A percentile compares a stretch with the other conserved stretches of the same genome.
Conservation (phyloP, 2,888 invertebrate genomes). For the Drosophila prostipennis region DNA sequence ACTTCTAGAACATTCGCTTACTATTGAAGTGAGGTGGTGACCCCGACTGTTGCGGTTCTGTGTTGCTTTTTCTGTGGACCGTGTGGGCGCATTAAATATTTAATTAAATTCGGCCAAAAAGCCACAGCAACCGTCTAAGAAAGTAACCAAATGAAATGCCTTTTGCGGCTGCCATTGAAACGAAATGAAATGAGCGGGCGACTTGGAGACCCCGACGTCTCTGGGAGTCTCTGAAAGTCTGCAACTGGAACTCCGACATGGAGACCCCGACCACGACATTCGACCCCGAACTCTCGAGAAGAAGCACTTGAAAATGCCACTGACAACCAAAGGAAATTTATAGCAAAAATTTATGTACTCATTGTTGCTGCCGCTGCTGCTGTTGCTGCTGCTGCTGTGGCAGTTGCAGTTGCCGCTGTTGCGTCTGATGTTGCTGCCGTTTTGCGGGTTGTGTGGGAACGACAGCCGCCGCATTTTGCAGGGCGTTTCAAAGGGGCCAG, state of each 20-base stretch:
- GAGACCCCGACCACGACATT: slow-evolving; percentile 30
- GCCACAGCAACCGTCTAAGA: slow-evolving; percentile 63
- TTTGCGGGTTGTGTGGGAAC: slow-evolving; percentile 37
- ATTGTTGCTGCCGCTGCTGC: slow-evolving; percentile 48
- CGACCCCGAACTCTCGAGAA: slow-evolving; percentile 37
- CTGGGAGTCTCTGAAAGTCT: background rate
- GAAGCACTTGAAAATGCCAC: slow-evolving; percentile 76
- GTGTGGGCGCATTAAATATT: slow-evolving; percentile 65
- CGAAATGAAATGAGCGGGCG: slow-evolving; percentile 41
- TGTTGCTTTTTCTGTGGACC: slow-evolving; percentile 3
- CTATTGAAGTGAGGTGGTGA: background rate
- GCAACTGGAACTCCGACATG: background rate
- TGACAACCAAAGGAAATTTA: slow-evolving; percentile 78
- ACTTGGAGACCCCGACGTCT: slow-evolving; percentile 4
- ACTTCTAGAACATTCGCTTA: background rate
- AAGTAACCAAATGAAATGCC: slow-evolving; percentile 72
- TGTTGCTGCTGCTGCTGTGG: slow-evolving; percentile 7
- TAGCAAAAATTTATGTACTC: slow-evolving; percentile 75
- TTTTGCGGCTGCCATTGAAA: slow-evolving; percentile 79
- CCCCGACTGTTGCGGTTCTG: slow-evolving; percentile 8
- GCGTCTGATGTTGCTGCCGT: slow-evolving; percentile 27
- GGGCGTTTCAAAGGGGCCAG: background rate
- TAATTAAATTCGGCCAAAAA: slow-evolving; percentile 71
- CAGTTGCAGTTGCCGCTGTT: slow-evolving; percentile 29
- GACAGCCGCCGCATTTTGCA: slow-evolving; percentile 28